Evolutionary conservation across 2,113 vertebrate genomes (phyloP).

Genomic region (Percopsis transmontana): DNA sequence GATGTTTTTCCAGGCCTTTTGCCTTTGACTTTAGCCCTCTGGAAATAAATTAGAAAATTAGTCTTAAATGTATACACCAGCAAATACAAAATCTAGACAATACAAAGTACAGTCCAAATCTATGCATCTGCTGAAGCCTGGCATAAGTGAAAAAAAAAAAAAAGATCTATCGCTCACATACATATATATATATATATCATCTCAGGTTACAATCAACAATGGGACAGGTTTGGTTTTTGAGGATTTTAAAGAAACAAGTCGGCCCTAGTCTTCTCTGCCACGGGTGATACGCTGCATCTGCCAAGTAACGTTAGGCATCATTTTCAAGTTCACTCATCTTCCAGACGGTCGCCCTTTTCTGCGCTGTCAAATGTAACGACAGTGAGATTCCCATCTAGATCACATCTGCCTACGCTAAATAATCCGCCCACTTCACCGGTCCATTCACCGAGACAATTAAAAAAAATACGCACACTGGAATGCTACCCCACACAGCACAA

Average conservation of each 20-base stretch:
- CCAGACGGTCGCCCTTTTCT: neutral
- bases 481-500: neutral
- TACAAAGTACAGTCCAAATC: too few species aligned
- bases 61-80: too few species aligned
- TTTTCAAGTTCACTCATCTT: neutral
- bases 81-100: too few species aligned
- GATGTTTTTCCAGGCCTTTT: too few species aligned
- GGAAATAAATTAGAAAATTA: too few species aligned
- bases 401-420: neutral
- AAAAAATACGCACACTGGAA: neutral
- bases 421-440: neutral
- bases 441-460: neutral
- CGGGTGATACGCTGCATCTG: neutral
- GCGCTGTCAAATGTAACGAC: neutral
- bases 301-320: neutral
- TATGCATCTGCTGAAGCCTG: too few species aligned
- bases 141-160: too few species aligned
- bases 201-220: too few species aligned
- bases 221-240: neutral
- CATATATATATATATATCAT: too few species aligned
- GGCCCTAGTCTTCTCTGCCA: neutral
- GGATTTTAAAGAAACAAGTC: neutral
- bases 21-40: too few species aligned
- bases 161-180: too few species aligned
- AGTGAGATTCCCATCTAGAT: neutral